These are phyloP conservation scores for Amphiduros pacificus DNA, from an alignment of 2,888 invertebrate genomes.

Conservation along the genomic window DNA sequence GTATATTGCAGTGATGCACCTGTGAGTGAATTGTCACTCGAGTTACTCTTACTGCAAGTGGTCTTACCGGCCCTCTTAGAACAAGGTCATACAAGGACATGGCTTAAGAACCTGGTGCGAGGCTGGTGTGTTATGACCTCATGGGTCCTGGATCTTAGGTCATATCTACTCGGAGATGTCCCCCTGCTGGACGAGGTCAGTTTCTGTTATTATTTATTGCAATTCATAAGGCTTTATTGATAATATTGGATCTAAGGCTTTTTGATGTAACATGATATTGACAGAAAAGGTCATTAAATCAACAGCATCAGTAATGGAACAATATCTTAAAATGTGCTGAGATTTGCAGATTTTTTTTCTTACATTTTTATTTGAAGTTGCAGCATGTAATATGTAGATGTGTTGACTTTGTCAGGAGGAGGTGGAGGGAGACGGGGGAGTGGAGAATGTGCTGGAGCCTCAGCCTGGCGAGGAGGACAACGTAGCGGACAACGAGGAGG, in stretches of 20 bases:
- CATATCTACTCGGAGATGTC: slow-evolving; percentile 83
- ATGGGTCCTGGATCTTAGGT: slow-evolving; percentile 82
- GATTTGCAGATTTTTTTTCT: too few species aligned
- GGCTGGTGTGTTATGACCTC: slow-evolving; percentile 63
- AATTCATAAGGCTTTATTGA: too few species aligned
- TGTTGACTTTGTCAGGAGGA: too few species aligned
- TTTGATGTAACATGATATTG: too few species aligned
- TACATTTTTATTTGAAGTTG: too few species aligned
- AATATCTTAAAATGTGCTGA: too few species aligned
- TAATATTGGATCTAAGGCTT: too few species aligned
- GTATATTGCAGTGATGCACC: slow-evolving; percentile 67
- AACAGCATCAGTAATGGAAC: too few species aligned
- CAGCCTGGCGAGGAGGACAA: background rate
- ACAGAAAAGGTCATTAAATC: too few species aligned
- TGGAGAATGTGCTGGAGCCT: slow-evolving; percentile 1
- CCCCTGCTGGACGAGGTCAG: slow-evolving; percentile 33
- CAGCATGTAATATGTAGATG: too few species aligned
- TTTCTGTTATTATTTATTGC: too few species aligned
- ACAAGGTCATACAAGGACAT: slow-evolving; percentile 94
- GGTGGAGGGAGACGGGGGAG: slow-evolving; percentile 1
- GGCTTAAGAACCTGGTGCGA: slow-evolving; percentile 85
- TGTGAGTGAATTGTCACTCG: slow-evolving; percentile 91
- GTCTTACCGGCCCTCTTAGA: slow-evolving; percentile 94
- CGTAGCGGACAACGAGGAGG: slow-evolving; percentile 6
- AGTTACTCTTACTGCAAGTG: slow-evolving; percentile 80